phyloP scores from a whole-genome alignment of 2,113 vertebrate genomes.

The Gyps fulvus region DNA sequence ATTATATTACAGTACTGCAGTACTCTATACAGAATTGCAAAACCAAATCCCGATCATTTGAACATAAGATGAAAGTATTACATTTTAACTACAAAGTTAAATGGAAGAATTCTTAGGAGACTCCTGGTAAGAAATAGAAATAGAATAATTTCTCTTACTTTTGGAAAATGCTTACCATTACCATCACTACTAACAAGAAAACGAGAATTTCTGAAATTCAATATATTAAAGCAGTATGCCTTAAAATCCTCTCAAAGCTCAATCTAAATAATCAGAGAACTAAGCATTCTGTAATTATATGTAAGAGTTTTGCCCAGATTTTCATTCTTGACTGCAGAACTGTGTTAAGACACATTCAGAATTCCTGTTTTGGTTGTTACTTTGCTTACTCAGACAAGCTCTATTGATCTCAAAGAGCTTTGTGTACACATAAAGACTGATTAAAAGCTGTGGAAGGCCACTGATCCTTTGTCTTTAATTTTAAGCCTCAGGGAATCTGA shows the following conservation, averaged over 20 bases:
- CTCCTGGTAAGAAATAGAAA: not conserved
- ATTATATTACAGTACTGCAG: not conserved
- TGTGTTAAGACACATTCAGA: not conserved
- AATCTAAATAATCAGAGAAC: not conserved
- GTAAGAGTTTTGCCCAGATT: slow-evolving; percentile 36
- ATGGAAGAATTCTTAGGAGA: not conserved
- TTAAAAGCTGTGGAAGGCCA: slow-evolving; percentile 6
- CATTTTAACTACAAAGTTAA: not conserved
- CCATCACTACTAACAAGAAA: not conserved
- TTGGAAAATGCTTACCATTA: not conserved
- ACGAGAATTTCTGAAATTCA: not conserved
- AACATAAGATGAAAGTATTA: not conserved
- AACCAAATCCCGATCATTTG: not conserved
- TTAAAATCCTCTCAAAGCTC: not conserved
- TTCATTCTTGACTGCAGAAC: slow-evolving; percentile 29
- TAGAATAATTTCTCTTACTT: not conserved
- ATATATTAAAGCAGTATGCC: not conserved
- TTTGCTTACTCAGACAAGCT: not conserved
- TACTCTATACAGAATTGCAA: not conserved
- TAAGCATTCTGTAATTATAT: not conserved
- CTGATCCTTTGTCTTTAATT: not conserved
- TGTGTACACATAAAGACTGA: not conserved
- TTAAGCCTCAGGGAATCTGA: not conserved
- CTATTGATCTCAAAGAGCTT: not conserved
- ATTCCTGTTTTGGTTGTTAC: not conserved